Conservation (phyloP, 2,113 vertebrate genomes). For the Mus spicilegus region DNA sequence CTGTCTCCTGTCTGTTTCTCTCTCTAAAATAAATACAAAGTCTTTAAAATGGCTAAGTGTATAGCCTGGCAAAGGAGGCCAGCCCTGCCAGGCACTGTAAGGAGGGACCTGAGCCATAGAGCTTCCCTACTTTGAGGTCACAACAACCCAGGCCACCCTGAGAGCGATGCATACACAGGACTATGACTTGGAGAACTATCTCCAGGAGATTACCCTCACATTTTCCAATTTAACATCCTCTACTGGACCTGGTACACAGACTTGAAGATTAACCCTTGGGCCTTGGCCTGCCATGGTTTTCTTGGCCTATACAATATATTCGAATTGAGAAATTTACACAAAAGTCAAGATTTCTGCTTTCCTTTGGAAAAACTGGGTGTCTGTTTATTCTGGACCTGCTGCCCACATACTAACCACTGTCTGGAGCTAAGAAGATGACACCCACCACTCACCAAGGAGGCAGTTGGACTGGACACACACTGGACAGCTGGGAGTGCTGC, state of each 20-base stretch:
- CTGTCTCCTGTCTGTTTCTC: not conserved
- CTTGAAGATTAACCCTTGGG: not conserved
- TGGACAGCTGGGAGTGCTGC: not conserved
- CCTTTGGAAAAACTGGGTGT: not conserved
- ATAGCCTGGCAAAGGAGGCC: too few species aligned
- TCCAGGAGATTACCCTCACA: not conserved
- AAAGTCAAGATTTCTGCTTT: constrained; percentile 23
- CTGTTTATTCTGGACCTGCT: not conserved
- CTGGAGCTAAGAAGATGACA: not conserved
- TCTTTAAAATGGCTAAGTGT: not conserved
- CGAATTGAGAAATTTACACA: not conserved
- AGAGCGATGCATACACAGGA: not conserved
- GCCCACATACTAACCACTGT: not conserved
- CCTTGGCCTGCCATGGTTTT: not conserved
- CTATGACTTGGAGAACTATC: not conserved
- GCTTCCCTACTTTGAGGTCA: not conserved
- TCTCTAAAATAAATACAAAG: not conserved
- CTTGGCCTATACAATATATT: not conserved
- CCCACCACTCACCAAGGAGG: not conserved
- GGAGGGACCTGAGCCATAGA: not conserved
- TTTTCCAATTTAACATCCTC: not conserved
- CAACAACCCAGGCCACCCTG: not conserved
- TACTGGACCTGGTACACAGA: not conserved
- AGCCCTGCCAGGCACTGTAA: not conserved
- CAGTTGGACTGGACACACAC: too few species aligned